Conservation (phyloP, 2,797 vertebrate genomes). For the Rhinichthys osculus region DNA sequence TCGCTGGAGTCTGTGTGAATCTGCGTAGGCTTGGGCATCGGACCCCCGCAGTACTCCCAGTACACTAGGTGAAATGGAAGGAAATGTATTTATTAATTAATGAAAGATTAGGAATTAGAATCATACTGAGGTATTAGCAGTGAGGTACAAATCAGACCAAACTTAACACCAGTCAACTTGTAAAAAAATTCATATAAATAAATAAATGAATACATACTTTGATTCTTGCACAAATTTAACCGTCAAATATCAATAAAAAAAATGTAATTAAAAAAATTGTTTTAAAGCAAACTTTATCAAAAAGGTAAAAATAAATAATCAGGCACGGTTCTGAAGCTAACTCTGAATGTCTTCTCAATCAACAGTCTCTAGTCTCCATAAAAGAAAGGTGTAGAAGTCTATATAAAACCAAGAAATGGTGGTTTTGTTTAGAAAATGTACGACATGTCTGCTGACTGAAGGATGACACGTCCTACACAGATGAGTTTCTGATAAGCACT, state of each 20-base stretch:
- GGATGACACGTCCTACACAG: background rate
- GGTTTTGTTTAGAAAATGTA: background rate
- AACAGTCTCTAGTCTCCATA: background rate
- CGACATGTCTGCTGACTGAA: background rate
- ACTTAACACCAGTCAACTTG: background rate
- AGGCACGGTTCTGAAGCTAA: background rate
- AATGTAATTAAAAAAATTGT: too few species aligned
- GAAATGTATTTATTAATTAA: background rate
- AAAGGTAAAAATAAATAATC: background rate
- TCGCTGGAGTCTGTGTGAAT: slow-evolving; percentile 79
- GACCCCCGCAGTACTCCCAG: slow-evolving; percentile 79
- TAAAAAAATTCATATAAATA: background rate
- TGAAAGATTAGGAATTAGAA: background rate
- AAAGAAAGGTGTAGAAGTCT: background rate
- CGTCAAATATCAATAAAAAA: background rate
- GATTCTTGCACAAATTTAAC: too few species aligned
- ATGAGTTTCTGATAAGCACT: background rate
- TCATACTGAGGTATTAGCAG: background rate
- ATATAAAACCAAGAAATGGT: background rate
- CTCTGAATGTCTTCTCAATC: background rate
- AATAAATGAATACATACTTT: too few species aligned
- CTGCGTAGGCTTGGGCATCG: slow-evolving; percentile 70
- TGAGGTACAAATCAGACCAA: background rate
- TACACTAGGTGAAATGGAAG: slow-evolving; percentile 52
- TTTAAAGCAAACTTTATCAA: background rate